A percentile compares a stretch with the other conserved stretches of the same genome.
These are phyloP conservation scores for Pelodiscus sinensis DNA, from an alignment of 2,113 vertebrate genomes.

Conservation along the genomic window DNA sequence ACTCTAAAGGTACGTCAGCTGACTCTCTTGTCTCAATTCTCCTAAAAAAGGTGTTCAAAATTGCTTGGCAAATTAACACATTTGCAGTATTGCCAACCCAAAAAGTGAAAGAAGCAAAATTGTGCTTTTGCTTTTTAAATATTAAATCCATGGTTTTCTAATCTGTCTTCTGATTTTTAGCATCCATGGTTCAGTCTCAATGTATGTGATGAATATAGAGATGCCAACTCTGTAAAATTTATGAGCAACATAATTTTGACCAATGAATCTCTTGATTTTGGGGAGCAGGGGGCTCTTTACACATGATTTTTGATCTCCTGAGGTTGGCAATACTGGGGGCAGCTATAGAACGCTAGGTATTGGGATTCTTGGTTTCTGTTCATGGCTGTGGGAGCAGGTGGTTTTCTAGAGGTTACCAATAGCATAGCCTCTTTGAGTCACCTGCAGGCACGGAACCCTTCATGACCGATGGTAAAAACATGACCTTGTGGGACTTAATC, in stretches of 20 bases:
- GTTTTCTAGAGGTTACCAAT: background rate
- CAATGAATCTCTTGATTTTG: background rate
- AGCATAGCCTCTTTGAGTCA: background rate
- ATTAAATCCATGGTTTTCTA: background rate
- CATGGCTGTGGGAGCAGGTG: background rate
- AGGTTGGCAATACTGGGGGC: background rate
- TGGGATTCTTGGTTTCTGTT: background rate
- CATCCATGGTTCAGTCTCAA: background rate
- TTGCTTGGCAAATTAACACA: background rate
- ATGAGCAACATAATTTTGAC: background rate
- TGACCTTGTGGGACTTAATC: background rate
- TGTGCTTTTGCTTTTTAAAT: background rate
- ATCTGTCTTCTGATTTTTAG: background rate
- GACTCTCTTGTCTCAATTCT: background rate
- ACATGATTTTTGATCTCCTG: background rate
- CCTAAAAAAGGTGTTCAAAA: background rate
- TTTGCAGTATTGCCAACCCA: background rate
- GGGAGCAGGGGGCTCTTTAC: background rate
- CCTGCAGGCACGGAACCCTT: background rate
- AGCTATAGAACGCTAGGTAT: background rate
- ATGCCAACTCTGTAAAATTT: background rate
- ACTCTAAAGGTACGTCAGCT: constrained; percentile 74
- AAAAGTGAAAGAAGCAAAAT: background rate
- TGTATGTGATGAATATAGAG: background rate
- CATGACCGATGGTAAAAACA: background rate